Conservation (phyloP, 2,797 vertebrate genomes). For the Tapirus indicus region DNA sequence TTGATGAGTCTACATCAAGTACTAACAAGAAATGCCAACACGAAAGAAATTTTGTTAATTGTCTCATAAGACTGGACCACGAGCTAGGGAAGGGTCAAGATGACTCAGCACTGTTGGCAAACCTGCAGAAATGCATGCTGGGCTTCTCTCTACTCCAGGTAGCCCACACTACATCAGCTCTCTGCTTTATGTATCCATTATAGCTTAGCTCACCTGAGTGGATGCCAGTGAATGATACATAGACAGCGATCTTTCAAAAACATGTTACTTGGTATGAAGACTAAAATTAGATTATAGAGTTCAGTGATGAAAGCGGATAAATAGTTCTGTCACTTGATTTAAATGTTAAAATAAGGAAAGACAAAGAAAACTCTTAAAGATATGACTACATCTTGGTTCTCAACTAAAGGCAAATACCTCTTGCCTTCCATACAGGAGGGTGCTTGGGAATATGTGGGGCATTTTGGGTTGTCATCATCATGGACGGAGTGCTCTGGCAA, state of each 20-base stretch:
- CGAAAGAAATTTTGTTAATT: background rate
- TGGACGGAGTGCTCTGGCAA: too few species aligned
- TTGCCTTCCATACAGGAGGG: background rate
- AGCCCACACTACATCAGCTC: accelerated
- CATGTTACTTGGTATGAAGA: background rate
- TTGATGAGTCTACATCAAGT: background rate
- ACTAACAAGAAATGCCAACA: background rate
- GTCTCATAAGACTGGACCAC: accelerated
- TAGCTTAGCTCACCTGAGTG: background rate
- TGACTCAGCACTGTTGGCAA: accelerated
- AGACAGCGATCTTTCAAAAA: background rate
- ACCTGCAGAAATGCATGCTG: background rate
- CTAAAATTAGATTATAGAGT: background rate
- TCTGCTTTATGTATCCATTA: background rate
- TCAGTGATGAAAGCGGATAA: background rate
- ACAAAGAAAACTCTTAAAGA: background rate
- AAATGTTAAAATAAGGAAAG: background rate
- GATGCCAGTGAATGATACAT: background rate
- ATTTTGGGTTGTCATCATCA: accelerated
- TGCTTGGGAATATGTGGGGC: accelerated
- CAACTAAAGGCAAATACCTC: background rate
- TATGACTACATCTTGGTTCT: background rate
- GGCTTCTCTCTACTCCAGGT: background rate
- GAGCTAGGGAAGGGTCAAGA: background rate
- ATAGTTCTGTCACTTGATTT: background rate